Conservation (phyloP, 2,113 vertebrate genomes). For the Onychorhynchus coronatus region DNA sequence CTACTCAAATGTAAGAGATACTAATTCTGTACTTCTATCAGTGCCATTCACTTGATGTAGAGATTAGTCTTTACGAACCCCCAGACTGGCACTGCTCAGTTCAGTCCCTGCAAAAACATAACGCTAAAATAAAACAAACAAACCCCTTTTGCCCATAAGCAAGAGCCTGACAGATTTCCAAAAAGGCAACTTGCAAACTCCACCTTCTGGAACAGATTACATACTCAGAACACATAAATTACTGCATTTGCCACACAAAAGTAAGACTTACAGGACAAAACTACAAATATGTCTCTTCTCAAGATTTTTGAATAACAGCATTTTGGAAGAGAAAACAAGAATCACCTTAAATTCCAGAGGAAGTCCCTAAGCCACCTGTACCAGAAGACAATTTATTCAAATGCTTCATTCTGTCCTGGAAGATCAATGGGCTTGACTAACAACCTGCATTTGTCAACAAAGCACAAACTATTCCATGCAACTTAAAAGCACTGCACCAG, state of each 20-base stretch:
- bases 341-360: background rate
- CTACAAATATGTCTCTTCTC: rapidly evolving
- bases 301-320: background rate
- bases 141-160: background rate
- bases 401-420: background rate
- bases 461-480: background rate
- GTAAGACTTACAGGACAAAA: background rate
- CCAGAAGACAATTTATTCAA: background rate
- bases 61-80: background rate
- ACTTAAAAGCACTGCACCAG: background rate
- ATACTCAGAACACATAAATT: background rate
- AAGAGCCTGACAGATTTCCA: background rate
- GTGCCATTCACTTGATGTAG: background rate
- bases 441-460: background rate
- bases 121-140: background rate
- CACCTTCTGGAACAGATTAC: background rate
- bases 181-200: rapidly evolving
- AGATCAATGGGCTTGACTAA: background rate
- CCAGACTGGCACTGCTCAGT: background rate
- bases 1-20: background rate
- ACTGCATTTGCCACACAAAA: background rate
- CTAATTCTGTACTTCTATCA: background rate
- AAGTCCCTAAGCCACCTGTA: background rate
- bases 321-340: background rate
- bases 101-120: background rate